Conservation (phyloP, 1,140 invertebrate species). For the Drosophila varians region DNA sequence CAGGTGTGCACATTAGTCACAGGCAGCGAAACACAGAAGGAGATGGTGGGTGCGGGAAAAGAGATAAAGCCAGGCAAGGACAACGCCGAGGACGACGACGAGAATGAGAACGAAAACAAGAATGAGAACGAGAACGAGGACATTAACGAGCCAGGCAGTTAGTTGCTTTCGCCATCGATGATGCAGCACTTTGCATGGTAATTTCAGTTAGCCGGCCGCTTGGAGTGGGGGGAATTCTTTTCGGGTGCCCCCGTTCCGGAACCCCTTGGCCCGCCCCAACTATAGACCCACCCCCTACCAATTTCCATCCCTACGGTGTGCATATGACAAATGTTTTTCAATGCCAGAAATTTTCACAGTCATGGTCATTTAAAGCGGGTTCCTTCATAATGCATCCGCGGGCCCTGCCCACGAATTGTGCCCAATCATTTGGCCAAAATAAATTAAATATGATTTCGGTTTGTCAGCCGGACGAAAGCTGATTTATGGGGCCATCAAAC, state of each 20-base stretch:
- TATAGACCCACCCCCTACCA: not conserved
- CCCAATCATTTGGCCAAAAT: conserved; percentile 61
- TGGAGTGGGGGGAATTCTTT: conserved; percentile 26
- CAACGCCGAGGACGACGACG: conserved; percentile 44
- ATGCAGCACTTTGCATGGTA: conserved; percentile 72
- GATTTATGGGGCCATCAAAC: conserved; percentile 49
- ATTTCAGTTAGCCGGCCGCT: conserved; percentile 37
- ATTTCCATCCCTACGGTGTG: not conserved
- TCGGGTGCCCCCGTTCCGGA: conserved; percentile 16
- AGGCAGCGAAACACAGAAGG: conserved; percentile 36
- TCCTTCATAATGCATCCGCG: conserved; percentile 43
- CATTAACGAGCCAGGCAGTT: conserved; percentile 80
- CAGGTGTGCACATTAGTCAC: conserved; percentile 80
- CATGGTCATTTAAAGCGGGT: conserved; percentile 70
- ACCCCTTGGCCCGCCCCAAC: not conserved
- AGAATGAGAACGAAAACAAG: conserved; percentile 37
- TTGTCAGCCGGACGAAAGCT: conserved; percentile 56
- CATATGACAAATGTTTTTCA: conserved; percentile 70
- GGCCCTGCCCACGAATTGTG: conserved; percentile 38
- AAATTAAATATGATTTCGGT: conserved; percentile 60
- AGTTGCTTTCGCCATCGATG: conserved; percentile 55
- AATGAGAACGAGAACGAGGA: conserved; percentile 46
- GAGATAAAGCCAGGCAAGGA: conserved; percentile 51
- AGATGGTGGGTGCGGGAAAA: not conserved
- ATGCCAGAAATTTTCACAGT: conserved; percentile 58